phyloP scores from a whole-genome alignment of 2,797 vertebrate genomes.

The Sebastes matsubarae region DNA sequence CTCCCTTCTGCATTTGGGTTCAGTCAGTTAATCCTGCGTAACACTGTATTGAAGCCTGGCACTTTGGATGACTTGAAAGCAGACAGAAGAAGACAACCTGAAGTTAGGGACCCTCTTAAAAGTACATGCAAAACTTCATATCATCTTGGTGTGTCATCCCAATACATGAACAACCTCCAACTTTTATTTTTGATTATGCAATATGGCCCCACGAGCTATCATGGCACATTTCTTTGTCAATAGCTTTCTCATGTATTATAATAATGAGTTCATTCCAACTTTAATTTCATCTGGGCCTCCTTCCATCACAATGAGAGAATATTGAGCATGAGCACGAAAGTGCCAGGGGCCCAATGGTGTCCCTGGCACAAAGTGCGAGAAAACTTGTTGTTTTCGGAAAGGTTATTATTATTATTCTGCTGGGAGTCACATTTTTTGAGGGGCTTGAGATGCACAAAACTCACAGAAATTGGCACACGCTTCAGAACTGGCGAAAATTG shows the following conservation, averaged over 20 bases:
- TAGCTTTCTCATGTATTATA: not conserved
- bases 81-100: not conserved
- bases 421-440: too few species aligned
- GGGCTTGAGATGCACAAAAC: too few species aligned
- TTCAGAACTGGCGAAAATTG: too few species aligned
- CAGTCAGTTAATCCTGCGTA: not conserved
- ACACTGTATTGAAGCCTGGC: not conserved
- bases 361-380: too few species aligned
- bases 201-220: not conserved
- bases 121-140: not conserved
- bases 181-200: not conserved
- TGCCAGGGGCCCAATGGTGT: too few species aligned
- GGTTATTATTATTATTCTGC: too few species aligned
- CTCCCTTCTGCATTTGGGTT: not conserved
- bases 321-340: too few species aligned
- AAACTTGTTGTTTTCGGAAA: too few species aligned
- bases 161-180: not conserved
- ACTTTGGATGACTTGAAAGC: not conserved
- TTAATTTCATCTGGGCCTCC: not conserved
- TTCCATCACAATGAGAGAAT: not conserved
- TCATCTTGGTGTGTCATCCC: not conserved
- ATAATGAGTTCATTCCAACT: not conserved
- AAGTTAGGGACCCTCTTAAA: not conserved
- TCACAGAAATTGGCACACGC: too few species aligned
- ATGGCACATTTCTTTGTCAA: not conserved